phyloP scores from a whole-genome alignment of 1,140 invertebrate genomes.

The Panagrolaimus sp. region DNA sequence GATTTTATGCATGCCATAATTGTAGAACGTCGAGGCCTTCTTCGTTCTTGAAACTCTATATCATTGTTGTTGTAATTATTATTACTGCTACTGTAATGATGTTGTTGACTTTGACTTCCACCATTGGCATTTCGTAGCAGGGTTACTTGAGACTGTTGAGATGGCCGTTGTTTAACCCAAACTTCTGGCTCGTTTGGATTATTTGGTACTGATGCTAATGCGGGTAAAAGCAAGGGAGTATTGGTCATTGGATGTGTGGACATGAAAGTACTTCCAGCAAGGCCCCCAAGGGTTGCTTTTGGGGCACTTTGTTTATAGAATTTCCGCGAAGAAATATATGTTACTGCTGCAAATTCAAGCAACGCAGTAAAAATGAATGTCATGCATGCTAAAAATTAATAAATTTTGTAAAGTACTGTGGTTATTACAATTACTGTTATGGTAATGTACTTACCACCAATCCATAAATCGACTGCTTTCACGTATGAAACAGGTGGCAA shows the following conservation, averaged over 20 bases:
- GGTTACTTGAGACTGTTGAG: neutral
- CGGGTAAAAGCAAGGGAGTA: neutral
- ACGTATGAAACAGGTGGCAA: slow-evolving; percentile 92
- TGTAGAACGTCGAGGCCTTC: neutral
- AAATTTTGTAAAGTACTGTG: too few species aligned
- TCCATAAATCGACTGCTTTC: slow-evolving; percentile 64
- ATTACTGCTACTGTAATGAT: too few species aligned
- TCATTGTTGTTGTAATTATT: neutral
- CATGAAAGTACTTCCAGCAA: neutral
- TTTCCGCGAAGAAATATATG: slow-evolving; percentile 73
- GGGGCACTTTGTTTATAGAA: slow-evolving; percentile 40
- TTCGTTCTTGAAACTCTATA: neutral
- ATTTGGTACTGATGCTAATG: neutral
- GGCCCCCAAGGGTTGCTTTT: neutral
- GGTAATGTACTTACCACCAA: slow-evolving; percentile 35
- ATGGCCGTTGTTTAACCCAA: neutral
- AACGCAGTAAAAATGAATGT: slow-evolving; percentile 92
- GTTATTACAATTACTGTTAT: too few species aligned
- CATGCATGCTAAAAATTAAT: slow-evolving; percentile 69
- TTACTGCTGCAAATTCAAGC: slow-evolving; percentile 88
- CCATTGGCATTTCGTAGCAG: neutral
- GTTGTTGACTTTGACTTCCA: neutral
- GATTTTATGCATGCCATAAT: neutral
- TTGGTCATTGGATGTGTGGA: neutral
- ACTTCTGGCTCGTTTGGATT: neutral